phyloP scores from a whole-genome alignment of 2,888 invertebrate species.

The Timandra comae region DNA sequence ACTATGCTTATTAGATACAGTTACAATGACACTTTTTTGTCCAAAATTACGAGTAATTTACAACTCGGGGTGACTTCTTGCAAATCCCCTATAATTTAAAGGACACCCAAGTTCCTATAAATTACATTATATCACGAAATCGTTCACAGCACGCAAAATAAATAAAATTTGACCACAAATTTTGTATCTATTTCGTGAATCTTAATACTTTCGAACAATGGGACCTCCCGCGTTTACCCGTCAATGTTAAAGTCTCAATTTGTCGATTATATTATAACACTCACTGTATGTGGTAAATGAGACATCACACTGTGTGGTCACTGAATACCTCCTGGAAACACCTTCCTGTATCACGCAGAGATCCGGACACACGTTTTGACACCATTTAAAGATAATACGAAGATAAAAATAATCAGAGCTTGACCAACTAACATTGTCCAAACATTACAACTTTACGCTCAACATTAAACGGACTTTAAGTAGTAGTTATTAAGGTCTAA shows the following conservation, averaged over 20 bases:
- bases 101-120: slow-evolving; percentile 36
- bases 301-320: slow-evolving; percentile 68
- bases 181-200: slow-evolving; percentile 32
- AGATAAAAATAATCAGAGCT: slow-evolving; percentile 68
- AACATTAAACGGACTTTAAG: background rate
- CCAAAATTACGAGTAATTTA: slow-evolving; percentile 33
- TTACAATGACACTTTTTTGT: slow-evolving; percentile 22
- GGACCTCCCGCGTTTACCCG: slow-evolving; percentile 53
- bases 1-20: too few relatives aligned
- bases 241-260: slow-evolving; percentile 47
- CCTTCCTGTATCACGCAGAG: slow-evolving; percentile 72
- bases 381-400: slow-evolving; percentile 57
- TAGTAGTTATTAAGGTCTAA: too few relatives aligned
- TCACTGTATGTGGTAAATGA: slow-evolving; percentile 47
- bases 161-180: slow-evolving; percentile 27
- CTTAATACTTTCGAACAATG: slow-evolving; percentile 43
- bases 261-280: slow-evolving; percentile 62
- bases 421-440: slow-evolving; percentile 42
- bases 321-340: slow-evolving; percentile 48
- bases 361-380: slow-evolving; percentile 70
- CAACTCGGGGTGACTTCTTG: slow-evolving; percentile 29
- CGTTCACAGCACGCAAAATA: slow-evolving; percentile 27
- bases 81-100: slow-evolving; percentile 24
- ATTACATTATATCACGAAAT: slow-evolving; percentile 62
- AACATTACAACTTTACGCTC: slow-evolving; percentile 19